A percentile compares a stretch with the other conserved stretches of the same genome.
Conservation (phyloP, 1,140 invertebrate species). For the Procambarus clarkii region DNA sequence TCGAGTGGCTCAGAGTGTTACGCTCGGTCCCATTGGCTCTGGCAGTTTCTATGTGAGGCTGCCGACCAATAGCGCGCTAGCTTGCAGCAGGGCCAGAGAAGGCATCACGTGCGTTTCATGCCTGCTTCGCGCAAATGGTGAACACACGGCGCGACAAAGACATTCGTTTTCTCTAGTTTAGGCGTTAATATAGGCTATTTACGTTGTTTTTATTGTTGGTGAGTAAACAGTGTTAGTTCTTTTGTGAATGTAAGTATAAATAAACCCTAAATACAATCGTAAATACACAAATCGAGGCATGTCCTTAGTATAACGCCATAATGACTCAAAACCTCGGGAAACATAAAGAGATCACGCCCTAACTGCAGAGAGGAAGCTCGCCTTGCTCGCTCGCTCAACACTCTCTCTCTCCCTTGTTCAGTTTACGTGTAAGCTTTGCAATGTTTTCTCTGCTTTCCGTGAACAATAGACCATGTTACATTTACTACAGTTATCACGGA, state of each 20-base stretch:
- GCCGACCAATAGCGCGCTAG: conserved; percentile 27
- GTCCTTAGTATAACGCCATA: neutral
- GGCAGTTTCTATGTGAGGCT: conserved; percentile 54
- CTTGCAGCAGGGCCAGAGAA: neutral
- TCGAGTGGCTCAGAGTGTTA: conserved; percentile 25
- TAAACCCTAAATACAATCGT: neutral
- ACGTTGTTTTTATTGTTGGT: neutral
- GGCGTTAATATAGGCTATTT: neutral
- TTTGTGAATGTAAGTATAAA: neutral
- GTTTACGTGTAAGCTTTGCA: neutral
- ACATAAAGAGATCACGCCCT: conserved; percentile 26
- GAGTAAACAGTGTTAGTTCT: neutral
- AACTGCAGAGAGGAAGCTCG: conserved; percentile 1
- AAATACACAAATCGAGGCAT: neutral
- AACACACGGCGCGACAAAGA: conserved; percentile 61
- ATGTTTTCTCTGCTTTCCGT: conserved; percentile 37
- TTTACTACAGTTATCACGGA: too few relatives aligned
- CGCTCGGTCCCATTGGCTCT: conserved; percentile 46
- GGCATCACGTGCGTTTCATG: conserved; percentile 70
- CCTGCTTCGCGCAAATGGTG: conserved; percentile 60
- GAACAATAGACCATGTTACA: neutral
- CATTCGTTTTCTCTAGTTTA: conserved; percentile 47
- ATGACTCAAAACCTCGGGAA: conserved; percentile 42
- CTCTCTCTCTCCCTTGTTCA: conserved; percentile 47
- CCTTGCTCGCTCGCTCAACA: conserved; percentile 8